Base-by-base conservation (phyloP, 1,140 invertebrate genomes). In the Calliopsis andreniformis region DNA sequence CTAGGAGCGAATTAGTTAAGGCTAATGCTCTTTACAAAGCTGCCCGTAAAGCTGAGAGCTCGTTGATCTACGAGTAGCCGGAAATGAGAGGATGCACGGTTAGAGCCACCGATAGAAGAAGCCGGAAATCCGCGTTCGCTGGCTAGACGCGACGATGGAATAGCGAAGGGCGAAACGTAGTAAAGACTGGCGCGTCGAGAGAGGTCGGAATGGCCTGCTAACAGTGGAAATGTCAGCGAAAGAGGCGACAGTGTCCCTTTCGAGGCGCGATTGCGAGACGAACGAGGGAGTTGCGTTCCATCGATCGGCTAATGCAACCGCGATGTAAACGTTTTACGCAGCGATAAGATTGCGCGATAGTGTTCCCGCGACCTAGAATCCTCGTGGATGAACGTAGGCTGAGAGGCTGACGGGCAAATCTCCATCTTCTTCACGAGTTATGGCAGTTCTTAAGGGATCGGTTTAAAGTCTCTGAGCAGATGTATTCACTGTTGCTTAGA, bases 51-150 rank as follows among this genome's bases (percentile, higher is more conserved):
- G 8, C 23, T 28, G 35, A 45, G 25, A 7, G 14, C 25, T 45
- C 42, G 68, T 61, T 67, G 71, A 67, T 73, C 49, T 67, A 73
- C 49, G 71, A 73, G 49, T 59, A 23, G 42, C 28, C 49, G 71
- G 71, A 73, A 66, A 32, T 49, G 49, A 67, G 62, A 56, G 71
- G 71, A 73, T 66, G 62, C 39, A 45, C 51, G 62, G 62, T 51
- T 76, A 61, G n/a, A 69, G 43, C 23, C 43, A 28, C 32, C 55
- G 73, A 76, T 69, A 76, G 56, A 76, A 76, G 66, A 69, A 76
- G 56, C 43, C 63, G 73, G 64, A 76, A 76, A 28, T 30, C 30
- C 18, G 66, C 18, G 32, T n/a, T n/a, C 30, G 18, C 18, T 25
- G 58, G 12, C 45, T 43, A 39, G 58, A 51, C 61, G 39, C 32